These are phyloP conservation scores for Zelostemma sp. DNA, from an alignment of 1,140 invertebrate species.

Conservation along the genomic window DNA sequence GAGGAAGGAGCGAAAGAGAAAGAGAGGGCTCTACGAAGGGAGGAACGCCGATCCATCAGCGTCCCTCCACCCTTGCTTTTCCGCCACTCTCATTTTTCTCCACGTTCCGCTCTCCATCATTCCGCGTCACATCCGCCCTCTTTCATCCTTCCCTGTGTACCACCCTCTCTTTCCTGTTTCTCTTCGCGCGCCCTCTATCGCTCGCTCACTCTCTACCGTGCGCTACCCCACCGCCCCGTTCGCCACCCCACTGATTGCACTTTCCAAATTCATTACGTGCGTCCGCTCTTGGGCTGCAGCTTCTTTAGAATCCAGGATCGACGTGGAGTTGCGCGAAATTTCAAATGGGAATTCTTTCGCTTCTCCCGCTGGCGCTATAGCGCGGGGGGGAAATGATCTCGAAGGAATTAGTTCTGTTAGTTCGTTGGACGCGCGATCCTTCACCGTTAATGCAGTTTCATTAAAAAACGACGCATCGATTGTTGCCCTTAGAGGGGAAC, in stretches of 20 bases:
- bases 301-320: constrained; percentile 23
- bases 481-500: no score
- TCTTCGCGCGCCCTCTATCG: constrained; percentile 20
- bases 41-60: constrained; percentile 70
- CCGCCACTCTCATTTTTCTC: constrained; percentile 72
- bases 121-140: constrained; percentile 71
- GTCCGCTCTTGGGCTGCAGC: constrained; percentile 42
- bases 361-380: no score
- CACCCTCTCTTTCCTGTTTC: constrained; percentile 35
- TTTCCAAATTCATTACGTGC: constrained; percentile 67
- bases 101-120: constrained; percentile 70
- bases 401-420: background rate
- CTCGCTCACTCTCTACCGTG: constrained; percentile 30
- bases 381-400: background rate
- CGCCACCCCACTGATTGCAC: constrained; percentile 64
- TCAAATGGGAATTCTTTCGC: constrained; percentile 13
- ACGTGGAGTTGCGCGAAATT: background rate
- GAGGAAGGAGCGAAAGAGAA: constrained; percentile 42
- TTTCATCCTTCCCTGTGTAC: constrained; percentile 63
- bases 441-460: no score
- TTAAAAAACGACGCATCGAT: no score
- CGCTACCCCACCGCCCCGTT: constrained; percentile 49
- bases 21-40: constrained; percentile 57
- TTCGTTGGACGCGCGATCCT: no score
- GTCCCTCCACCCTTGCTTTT: constrained; percentile 70